Percentiles rank a stretch among this genome's conserved stretches.
phyloP scores from a whole-genome alignment of 2,888 invertebrate genomes.

The Diaphora mendica region DNA sequence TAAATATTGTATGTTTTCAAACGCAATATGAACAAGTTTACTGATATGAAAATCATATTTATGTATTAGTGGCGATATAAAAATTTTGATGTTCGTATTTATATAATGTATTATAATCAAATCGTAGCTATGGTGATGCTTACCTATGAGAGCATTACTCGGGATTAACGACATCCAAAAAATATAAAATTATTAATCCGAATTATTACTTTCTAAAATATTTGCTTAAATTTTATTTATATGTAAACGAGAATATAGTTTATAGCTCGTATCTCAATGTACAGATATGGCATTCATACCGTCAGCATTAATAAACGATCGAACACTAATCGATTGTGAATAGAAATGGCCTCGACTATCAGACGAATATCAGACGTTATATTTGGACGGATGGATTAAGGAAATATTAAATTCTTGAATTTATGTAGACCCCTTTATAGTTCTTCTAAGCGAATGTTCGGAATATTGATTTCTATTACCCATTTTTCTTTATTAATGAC shows the following conservation, averaged over 20 bases:
- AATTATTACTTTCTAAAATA: constrained; percentile 58
- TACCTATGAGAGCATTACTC: constrained; percentile 33
- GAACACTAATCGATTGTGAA: constrained; percentile 72
- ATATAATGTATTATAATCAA: constrained; percentile 33
- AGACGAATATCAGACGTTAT: constrained; percentile 63
- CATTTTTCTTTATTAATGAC: constrained; percentile 66
- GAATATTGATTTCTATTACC: constrained; percentile 69
- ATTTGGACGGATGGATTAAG: constrained; percentile 66
- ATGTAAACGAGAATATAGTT: constrained; percentile 67
- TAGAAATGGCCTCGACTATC: constrained; percentile 72
- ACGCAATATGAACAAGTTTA: constrained; percentile 33
- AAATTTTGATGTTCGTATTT: constrained; percentile 35
- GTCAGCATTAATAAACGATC: constrained; percentile 64
- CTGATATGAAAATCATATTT: constrained; percentile 39
- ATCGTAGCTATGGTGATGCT: constrained; percentile 24
- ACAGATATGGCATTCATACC: constrained; percentile 61
- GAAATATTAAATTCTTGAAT: constrained; percentile 63
- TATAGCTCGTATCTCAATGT: constrained; percentile 67
- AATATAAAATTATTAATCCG: constrained; percentile 51
- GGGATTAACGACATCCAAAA: constrained; percentile 42
- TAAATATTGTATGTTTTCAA: constrained; percentile 18
- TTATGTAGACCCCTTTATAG: constrained; percentile 66
- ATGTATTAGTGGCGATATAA: constrained; percentile 32
- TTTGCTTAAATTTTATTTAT: constrained; percentile 73
- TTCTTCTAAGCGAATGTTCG: constrained; percentile 56